Base-by-base conservation (phyloP, 1,140 invertebrate genomes). In the Drosophila varians region DNA sequence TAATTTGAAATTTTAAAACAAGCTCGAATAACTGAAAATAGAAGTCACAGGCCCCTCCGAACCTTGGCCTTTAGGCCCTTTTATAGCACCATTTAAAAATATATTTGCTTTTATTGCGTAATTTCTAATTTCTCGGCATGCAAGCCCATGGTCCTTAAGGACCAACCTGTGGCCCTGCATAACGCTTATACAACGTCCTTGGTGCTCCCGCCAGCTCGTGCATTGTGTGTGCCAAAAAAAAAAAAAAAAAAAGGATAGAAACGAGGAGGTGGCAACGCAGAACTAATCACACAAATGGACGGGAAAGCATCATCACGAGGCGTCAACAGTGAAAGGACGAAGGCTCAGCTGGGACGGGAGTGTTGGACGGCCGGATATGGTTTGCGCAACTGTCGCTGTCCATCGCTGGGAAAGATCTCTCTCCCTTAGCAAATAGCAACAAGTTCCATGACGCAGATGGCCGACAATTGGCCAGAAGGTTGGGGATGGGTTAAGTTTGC, bases 271-370 rank as follows among this genome's bases (percentile, higher is more conserved):
- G 60, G 28, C 28, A 23, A 36, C 23, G 28, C 38, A 68, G 47
- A 68, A 69, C 82, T 87, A 87, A 87, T 87, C 82, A 86, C 49
- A 77, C 82, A 87, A 87, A 87, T 87, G 82, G 82, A 86, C 54
- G 62, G 58, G 58, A 80, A 62, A 56, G 57, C 69, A 73, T 73
- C 69, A 70, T 23, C 65, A 47, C 19, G 34, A 49, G 45, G 52
- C 38, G 34, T 31, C 45, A 48, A 19, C 34, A 34, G 47, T 52
- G 70, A 64, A 34, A 48, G 60, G 55, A 80, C 55, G 46, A 74
- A 58, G 56, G 52, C 55, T 46, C 80, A 84, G 66, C 45, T 86
- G 79, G 49, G 60, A 66, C 58, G 34, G 19, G 54, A 28, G 18
- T 19, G 23, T 16, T 49, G 69, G 36, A 7, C 36, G 36, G 8